Conservation (phyloP, 2,113 vertebrate genomes). For the Piliocolobus tephrosceles region DNA sequence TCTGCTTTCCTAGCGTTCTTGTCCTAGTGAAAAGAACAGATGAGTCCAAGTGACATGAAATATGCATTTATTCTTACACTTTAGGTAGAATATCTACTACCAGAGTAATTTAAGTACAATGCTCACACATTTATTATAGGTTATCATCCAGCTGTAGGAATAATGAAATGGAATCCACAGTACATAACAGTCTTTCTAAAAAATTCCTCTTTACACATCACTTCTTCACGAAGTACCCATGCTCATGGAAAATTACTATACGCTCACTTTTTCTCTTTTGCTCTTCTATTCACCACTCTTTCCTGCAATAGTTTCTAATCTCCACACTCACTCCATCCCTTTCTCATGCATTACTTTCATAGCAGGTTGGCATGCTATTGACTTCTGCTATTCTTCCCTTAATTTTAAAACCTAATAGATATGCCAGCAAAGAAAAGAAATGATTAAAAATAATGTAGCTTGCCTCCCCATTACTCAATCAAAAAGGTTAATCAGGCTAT, state of each 20-base stretch:
- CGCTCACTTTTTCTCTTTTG: background rate
- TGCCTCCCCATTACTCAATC: background rate
- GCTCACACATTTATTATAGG: background rate
- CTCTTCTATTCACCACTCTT: background rate
- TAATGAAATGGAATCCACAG: background rate
- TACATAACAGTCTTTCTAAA: background rate
- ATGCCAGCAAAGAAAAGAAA: background rate
- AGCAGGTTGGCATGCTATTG: background rate
- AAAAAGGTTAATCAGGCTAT: background rate
- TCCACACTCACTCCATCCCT: background rate
- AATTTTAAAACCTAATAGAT: background rate
- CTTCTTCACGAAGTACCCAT: background rate
- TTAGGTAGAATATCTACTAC: background rate
- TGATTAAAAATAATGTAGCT: background rate
- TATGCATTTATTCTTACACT: background rate
- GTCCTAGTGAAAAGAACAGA: background rate
- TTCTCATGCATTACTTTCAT: background rate
- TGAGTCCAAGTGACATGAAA: background rate
- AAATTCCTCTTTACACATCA: background rate
- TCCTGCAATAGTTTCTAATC: background rate
- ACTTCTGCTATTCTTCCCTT: background rate
- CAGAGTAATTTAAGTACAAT: background rate
- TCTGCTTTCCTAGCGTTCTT: background rate
- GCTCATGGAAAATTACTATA: background rate
- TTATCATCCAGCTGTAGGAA: background rate